phyloP scores from a whole-genome alignment of 2,797 vertebrate genomes.

The Eospalax fontanierii region DNA sequence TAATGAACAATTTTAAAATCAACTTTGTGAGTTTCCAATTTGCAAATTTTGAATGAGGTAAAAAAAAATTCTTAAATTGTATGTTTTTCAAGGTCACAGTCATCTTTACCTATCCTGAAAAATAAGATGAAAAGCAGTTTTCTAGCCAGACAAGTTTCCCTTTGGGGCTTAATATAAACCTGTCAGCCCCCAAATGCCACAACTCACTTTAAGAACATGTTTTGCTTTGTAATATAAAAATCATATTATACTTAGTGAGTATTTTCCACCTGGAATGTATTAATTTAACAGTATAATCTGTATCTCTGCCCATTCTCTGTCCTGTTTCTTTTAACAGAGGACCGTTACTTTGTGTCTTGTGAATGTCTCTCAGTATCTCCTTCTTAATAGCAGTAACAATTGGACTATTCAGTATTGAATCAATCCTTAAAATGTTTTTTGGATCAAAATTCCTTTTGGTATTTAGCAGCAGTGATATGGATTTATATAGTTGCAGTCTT shows the following conservation, averaged over 20 bases:
- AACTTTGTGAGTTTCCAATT: not conserved
- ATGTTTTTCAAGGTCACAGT: constrained; percentile 5
- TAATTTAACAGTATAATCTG: constrained; percentile 9
- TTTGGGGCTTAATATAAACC: not conserved
- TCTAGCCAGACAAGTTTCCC: not conserved
- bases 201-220: not conserved
- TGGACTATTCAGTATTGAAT: not conserved
- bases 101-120: not conserved
- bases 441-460: not conserved
- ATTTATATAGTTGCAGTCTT: not conserved
- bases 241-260: not conserved
- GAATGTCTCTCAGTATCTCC: not conserved
- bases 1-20: not conserved
- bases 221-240: not conserved
- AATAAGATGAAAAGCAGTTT: constrained; percentile 9
- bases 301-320: not conserved
- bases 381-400: not conserved
- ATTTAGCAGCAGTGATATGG: not conserved
- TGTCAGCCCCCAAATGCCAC: not conserved
- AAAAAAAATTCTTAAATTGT: constrained; percentile 19
- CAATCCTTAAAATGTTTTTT: not conserved
- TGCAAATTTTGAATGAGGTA: constrained; percentile 7
- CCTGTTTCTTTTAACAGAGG: not conserved
- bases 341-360: not conserved
- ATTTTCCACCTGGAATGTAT: not conserved